Evolutionary conservation across 2,888 invertebrate species (phyloP).

Genomic region (Cerceris ruficornis): DNA sequence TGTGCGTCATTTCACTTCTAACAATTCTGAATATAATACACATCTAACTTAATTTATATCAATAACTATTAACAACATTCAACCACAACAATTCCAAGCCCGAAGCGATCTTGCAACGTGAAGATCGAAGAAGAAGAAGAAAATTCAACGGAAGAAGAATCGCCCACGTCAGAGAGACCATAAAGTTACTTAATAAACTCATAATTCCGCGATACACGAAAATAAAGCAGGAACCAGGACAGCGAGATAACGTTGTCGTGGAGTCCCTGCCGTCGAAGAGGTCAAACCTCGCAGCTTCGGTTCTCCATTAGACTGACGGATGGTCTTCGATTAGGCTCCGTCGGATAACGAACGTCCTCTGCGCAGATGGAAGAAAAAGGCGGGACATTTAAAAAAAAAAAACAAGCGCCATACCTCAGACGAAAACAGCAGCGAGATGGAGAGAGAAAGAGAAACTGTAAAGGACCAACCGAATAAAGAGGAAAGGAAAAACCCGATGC

Average conservation of each 20-base stretch:
- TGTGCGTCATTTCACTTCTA: too few species aligned
- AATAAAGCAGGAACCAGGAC: constrained; percentile 13
- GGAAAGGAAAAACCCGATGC: constrained; percentile 44
- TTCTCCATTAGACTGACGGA: constrained; percentile 73
- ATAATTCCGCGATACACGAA: neutral
- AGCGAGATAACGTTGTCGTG: neutral
- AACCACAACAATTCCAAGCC: too few species aligned
- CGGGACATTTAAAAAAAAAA: too few species aligned
- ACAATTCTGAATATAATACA: too few species aligned
- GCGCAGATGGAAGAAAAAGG: constrained; percentile 44
- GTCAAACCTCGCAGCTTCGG: constrained; percentile 51
- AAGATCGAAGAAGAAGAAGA: too few species aligned
- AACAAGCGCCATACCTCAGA: constrained; percentile 9
- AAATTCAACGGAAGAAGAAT: neutral
- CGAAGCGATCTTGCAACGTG: too few species aligned
- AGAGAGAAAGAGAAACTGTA: constrained; percentile 20
- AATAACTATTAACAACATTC: too few species aligned
- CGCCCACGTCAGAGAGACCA: neutral
- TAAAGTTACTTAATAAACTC: neutral
- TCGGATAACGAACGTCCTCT: constrained; percentile 63
- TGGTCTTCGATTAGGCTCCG: constrained; percentile 72
- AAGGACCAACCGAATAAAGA: constrained; percentile 3
- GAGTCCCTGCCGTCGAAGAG: constrained; percentile 39
- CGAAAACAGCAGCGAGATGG: neutral
- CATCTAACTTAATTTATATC: too few species aligned